phyloP scores from a whole-genome alignment of 1,140 invertebrate genomes.

The Trichomalopsis sarcophagae region DNA sequence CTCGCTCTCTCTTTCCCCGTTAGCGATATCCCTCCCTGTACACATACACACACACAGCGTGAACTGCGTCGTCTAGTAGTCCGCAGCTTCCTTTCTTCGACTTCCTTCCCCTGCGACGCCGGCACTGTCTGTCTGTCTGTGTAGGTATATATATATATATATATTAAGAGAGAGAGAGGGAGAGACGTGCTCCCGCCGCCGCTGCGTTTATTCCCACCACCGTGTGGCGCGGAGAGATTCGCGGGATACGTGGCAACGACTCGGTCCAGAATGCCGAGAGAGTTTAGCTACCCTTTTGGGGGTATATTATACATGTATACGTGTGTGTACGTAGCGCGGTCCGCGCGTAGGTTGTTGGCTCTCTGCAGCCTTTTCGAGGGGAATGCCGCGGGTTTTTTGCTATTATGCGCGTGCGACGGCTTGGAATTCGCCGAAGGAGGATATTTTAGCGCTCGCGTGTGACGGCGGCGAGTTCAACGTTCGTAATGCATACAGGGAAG shows the following conservation, averaged over 20 bases:
- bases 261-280: conserved; percentile 7
- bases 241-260: conserved; percentile 28
- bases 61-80: not conserved
- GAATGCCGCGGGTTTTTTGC: too few relatives aligned
- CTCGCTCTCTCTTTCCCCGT: conserved; percentile 28
- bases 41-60: not conserved
- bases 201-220: too few relatives aligned
- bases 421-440: too few relatives aligned
- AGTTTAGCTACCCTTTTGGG: conserved; percentile 18
- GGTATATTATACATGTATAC: too few relatives aligned
- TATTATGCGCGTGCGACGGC: too few relatives aligned
- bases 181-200: too few relatives aligned
- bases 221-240: not conserved
- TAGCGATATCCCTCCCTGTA: not conserved
- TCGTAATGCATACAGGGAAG: too few relatives aligned
- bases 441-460: too few relatives aligned
- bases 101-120: conserved; percentile 48
- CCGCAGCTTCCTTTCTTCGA: conserved; percentile 56
- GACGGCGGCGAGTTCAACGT: too few relatives aligned
- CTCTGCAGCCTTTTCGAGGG: too few relatives aligned
- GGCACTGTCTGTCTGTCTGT: not conserved
- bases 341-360: too few relatives aligned
- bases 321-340: too few relatives aligned
- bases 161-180: not conserved
- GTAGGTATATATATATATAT: not conserved